phyloP scores from a whole-genome alignment of 2,113 vertebrate genomes.

The Perca flavescens region DNA sequence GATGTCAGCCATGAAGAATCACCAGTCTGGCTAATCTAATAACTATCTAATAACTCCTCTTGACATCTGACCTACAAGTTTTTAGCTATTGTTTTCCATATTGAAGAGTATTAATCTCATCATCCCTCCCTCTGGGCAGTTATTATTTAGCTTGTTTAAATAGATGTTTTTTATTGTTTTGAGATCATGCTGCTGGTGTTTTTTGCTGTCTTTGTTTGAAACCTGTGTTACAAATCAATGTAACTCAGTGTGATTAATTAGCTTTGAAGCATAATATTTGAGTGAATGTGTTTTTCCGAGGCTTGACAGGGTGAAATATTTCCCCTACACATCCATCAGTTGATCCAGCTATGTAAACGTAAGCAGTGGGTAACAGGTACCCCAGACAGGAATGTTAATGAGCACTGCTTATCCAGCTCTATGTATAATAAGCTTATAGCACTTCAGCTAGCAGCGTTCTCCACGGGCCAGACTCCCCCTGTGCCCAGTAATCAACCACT shows the following conservation, averaged over 20 bases:
- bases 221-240: constrained; percentile 6
- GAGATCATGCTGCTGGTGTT: constrained; percentile 15
- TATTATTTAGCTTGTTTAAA: constrained; percentile 11
- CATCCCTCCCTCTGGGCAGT: neutral
- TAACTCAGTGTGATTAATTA: constrained; percentile 7
- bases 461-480: constrained; percentile 49
- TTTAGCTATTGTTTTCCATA: constrained; percentile 49
- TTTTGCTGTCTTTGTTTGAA: constrained; percentile 17
- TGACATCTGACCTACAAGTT: constrained; percentile 39
- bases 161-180: constrained; percentile 39
- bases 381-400: constrained; percentile 82
- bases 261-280: constrained; percentile 14
- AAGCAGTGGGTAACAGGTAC: constrained; percentile 67
- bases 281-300: constrained; percentile 15
- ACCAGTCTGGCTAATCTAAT: constrained; percentile 4
- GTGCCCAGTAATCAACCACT: constrained; percentile 51
- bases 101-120: constrained; percentile 21
- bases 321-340: constrained; percentile 18
- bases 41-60: constrained; percentile 37
- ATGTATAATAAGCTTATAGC: constrained; percentile 77
- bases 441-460: constrained; percentile 46
- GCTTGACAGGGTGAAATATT: constrained; percentile 29
- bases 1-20: constrained; percentile 32
- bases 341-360: constrained; percentile 71
- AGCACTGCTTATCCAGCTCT: constrained; percentile 71